These are phyloP conservation scores for Drosophila ananassae DNA, from an alignment of 1,140 invertebrate genomes.

Conservation along the genomic window DNA sequence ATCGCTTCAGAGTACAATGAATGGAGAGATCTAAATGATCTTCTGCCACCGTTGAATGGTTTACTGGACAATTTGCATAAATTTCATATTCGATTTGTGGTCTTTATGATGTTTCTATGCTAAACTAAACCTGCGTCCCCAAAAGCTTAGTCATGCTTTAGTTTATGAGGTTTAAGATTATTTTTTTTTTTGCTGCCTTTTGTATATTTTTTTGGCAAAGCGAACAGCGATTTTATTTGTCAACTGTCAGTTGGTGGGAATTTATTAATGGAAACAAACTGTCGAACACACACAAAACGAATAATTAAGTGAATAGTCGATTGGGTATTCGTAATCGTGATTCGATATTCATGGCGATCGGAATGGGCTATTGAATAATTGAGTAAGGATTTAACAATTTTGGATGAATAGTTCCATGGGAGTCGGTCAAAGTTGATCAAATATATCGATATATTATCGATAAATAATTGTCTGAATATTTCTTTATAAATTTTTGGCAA, in stretches of 20 bases:
- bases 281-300: slow-evolving; percentile 36
- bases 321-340: background rate
- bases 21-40: slow-evolving; percentile 35
- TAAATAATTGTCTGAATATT: slow-evolving; percentile 5
- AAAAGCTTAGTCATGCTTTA: slow-evolving; percentile 51
- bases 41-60: slow-evolving; percentile 62
- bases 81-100: slow-evolving; percentile 54
- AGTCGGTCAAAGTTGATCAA: slow-evolving; percentile 12
- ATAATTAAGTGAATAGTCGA: slow-evolving; percentile 30
- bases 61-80: slow-evolving; percentile 47
- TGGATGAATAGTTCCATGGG: background rate
- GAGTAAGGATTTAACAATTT: background rate
- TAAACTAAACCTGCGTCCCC: slow-evolving; percentile 16
- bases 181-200: slow-evolving; percentile 15
- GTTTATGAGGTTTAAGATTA: slow-evolving; percentile 41
- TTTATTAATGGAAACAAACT: slow-evolving; percentile 61
- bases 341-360: slow-evolving; percentile 18
- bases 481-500: slow-evolving; percentile 5
- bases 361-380: slow-evolving; percentile 29
- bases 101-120: slow-evolving; percentile 60
- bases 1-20: background rate
- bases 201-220: slow-evolving; percentile 19
- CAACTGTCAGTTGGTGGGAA: slow-evolving; percentile 53
- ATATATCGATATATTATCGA: background rate
- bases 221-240: slow-evolving; percentile 41